Percentiles rank a stretch among this genome's conserved stretches.
Conservation (phyloP, 2,888 invertebrate species). For the Nephrotoma flavescens region DNA sequence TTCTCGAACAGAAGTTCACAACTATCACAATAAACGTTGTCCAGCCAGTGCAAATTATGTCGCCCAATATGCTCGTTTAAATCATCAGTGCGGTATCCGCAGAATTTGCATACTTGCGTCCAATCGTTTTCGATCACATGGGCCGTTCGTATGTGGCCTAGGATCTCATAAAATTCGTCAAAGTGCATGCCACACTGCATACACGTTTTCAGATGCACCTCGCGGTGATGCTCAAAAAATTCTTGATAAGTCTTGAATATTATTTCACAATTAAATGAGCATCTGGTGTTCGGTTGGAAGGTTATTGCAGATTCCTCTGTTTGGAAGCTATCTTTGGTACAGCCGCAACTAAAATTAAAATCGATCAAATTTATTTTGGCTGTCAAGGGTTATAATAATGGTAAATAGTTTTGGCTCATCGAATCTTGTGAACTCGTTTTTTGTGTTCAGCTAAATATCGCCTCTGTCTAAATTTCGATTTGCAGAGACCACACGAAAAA, state of each 20-base stretch:
- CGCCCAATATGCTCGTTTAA: neutral
- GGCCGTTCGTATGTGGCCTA: neutral
- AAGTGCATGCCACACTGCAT: neutral
- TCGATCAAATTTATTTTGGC: too few relatives aligned
- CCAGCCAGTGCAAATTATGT: neutral
- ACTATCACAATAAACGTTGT: neutral
- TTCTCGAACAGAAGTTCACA: neutral
- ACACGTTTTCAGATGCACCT: neutral
- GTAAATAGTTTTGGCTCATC: too few relatives aligned
- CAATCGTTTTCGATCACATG: neutral
- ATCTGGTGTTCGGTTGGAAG: neutral
- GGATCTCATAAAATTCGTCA: neutral
- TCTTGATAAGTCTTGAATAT: neutral
- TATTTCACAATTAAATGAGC: neutral
- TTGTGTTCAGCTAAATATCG: constrained; percentile 38
- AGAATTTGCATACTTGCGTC: neutral
- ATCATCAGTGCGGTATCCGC: neutral
- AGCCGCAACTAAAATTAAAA: neutral
- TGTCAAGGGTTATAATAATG: too few relatives aligned
- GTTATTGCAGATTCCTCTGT: neutral
- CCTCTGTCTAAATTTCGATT: constrained; percentile 34
- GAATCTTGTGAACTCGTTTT: constrained; percentile 14
- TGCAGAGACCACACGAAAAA: constrained; percentile 32
- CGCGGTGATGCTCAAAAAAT: neutral
- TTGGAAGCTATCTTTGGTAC: neutral